A percentile compares a stretch with the other conserved stretches of the same genome.
phyloP scores from a whole-genome alignment of 2,888 invertebrate species.

The Bruchidius siliquastri region DNA sequence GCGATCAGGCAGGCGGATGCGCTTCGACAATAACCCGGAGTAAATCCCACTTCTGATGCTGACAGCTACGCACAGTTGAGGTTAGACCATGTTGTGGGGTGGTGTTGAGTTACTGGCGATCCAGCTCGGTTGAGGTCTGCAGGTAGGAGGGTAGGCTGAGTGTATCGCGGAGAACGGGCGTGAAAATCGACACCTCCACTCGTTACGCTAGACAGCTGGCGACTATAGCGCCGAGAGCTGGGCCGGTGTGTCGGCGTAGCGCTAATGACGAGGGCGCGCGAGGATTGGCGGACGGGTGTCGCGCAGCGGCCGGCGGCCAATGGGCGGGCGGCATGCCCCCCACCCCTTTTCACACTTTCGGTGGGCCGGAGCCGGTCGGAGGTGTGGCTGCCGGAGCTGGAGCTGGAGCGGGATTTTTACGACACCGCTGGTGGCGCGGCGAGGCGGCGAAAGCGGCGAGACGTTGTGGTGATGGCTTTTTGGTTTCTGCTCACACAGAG shows the following conservation, averaged over 20 bases:
- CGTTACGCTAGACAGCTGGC: conserved; percentile 44
- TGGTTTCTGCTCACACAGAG: conserved; percentile 12
- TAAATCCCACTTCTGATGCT: background rate
- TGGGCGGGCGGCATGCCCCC: conserved; percentile 45
- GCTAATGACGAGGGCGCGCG: conserved; percentile 48
- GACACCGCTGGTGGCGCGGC: background rate
- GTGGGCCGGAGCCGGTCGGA: conserved; percentile 41
- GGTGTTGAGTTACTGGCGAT: background rate
- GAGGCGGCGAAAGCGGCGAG: conserved; percentile 1
- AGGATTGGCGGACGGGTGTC: conserved; percentile 44
- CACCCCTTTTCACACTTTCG: conserved; percentile 48
- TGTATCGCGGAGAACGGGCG: conserved; percentile 27
- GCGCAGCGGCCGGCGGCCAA: conserved; percentile 43
- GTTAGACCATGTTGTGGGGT: background rate
- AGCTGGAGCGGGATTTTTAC: conserved; percentile 8
- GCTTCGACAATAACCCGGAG: background rate
- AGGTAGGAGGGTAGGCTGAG: background rate
- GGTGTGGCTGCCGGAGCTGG: conserved; percentile 4
- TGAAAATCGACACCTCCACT: conserved; percentile 45
- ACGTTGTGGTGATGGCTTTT: conserved; percentile 20
- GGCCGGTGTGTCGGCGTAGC: conserved; percentile 43
- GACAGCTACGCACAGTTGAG: background rate
- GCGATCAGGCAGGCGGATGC: background rate
- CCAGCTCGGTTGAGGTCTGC: background rate
- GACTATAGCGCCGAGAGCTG: conserved; percentile 45